A percentile compares a stretch with the other conserved stretches of the same genome.
These are phyloP conservation scores for Manis javanica DNA, from an alignment of 2,797 vertebrate species.

Conservation along the genomic window DNA sequence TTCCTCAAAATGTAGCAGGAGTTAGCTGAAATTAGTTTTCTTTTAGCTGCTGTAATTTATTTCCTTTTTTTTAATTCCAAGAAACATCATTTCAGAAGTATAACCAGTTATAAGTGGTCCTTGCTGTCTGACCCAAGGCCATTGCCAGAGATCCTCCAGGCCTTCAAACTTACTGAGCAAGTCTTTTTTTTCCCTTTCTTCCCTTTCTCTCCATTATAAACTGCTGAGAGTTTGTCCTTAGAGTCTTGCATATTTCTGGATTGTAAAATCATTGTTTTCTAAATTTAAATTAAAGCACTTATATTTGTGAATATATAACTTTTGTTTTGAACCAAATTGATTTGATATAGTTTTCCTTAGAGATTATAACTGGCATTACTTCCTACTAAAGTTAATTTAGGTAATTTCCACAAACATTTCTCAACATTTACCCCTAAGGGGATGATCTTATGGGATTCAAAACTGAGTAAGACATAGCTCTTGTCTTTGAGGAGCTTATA, in stretches of 20 bases:
- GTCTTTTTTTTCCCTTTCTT: neutral
- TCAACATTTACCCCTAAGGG: neutral
- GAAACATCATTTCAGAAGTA: slow-evolving; percentile 35
- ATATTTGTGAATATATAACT: slow-evolving; percentile 18
- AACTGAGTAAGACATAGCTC: neutral
- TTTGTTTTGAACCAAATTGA: slow-evolving; percentile 41
- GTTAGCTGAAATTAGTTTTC: slow-evolving; percentile 20
- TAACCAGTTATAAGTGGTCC: neutral
- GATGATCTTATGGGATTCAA: neutral
- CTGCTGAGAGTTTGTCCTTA: neutral
- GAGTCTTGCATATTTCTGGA: neutral
- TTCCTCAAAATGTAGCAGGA: slow-evolving; percentile 48
- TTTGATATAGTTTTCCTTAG: slow-evolving; percentile 47
- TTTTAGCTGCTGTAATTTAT: neutral
- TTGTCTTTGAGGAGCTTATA: neutral
- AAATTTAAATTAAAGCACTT: slow-evolving; percentile 5
- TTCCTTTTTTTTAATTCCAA: neutral
- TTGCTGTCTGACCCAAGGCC: neutral
- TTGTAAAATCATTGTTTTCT: slow-evolving; percentile 48
- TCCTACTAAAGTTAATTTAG: neutral
- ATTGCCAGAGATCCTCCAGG: neutral
- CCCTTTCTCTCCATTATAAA: neutral
- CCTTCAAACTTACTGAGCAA: slow-evolving; percentile 5
- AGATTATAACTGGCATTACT: neutral
- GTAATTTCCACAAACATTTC: neutral